phyloP scores from a whole-genome alignment of 2,888 invertebrate species.

The Terebella lapidaria region DNA sequence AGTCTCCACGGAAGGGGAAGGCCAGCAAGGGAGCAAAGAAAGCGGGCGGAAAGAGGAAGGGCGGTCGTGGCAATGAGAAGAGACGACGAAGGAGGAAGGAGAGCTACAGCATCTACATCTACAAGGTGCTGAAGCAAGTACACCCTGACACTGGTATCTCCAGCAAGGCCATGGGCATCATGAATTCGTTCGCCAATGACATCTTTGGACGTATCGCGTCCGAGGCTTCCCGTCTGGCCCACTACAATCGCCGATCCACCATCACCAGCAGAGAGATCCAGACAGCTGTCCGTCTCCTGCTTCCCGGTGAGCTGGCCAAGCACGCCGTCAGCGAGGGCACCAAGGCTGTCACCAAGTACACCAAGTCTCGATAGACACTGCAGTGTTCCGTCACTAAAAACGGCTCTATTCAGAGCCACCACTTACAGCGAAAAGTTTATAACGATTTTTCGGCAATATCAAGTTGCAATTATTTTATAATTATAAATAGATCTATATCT shows the following conservation, averaged over 20 bases:
- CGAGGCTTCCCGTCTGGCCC: conserved; percentile 27
- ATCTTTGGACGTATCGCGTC: conserved; percentile 33
- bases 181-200: conserved; percentile 41
- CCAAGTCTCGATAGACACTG: conserved; percentile 29
- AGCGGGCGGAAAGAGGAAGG: conserved; percentile 30
- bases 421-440: too few species aligned
- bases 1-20: too few species aligned
- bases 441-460: too few species aligned
- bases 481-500: too few species aligned
- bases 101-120: conserved; percentile 36
- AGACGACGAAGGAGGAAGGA: conserved; percentile 34
- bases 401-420: too few species aligned
- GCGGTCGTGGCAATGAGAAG: conserved; percentile 33
- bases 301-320: conserved; percentile 70
- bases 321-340: conserved; percentile 59
- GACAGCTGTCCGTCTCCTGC: conserved; percentile 63
- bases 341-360: conserved; percentile 38
- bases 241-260: conserved; percentile 34
- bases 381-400: too few species aligned
- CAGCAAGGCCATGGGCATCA: conserved; percentile 31
- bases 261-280: conserved; percentile 65
- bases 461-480: too few species aligned
- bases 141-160: conserved; percentile 44
- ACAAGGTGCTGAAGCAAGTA: conserved; percentile 41
- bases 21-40: conserved; percentile 32